Evolutionary conservation across 2,797 vertebrate species (phyloP).

Genomic region (Chaunax sp.): DNA sequence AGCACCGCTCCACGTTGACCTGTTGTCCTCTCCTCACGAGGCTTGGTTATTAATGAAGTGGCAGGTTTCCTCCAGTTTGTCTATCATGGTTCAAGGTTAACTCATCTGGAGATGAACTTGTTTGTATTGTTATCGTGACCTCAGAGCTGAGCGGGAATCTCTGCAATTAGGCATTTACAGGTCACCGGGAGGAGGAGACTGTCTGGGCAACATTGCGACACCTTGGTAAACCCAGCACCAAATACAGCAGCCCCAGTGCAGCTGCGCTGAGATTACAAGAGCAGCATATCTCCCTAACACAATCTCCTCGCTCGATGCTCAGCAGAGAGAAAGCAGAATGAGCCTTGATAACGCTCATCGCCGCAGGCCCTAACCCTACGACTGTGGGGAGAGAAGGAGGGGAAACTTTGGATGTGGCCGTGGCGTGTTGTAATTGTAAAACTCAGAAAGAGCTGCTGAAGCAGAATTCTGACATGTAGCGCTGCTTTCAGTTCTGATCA

Average conservation of each 20-base stretch:
- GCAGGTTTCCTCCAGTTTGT: constrained; percentile 61
- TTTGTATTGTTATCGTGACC: constrained; percentile 38
- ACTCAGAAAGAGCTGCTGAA: constrained; percentile 86
- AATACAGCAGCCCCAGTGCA: background rate
- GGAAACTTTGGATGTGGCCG: constrained; percentile 82
- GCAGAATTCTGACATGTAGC: constrained; percentile 87
- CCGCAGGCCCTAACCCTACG: constrained; percentile 73
- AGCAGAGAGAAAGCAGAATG: constrained; percentile 49
- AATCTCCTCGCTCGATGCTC: constrained; percentile 53
- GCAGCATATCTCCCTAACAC: constrained; percentile 51
- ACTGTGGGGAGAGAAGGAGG: constrained; percentile 67
- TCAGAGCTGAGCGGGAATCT: constrained; percentile 40
- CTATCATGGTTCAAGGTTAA: constrained; percentile 62
- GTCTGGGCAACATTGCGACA: constrained; percentile 33
- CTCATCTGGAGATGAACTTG: constrained; percentile 53
- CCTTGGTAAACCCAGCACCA: constrained; percentile 13
- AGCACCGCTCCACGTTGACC: constrained; percentile 47
- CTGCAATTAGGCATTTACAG: constrained; percentile 18
- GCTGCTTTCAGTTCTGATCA: constrained; percentile 81
- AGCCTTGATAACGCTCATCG: constrained; percentile 59
- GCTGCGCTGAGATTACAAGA: constrained; percentile 20
- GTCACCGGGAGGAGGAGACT: constrained; percentile 12
- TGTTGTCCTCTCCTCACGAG: constrained; percentile 44
- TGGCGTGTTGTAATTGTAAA: constrained; percentile 85
- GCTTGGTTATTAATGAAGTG: constrained; percentile 71